Base-by-base conservation (phyloP, 2,888 invertebrate genomes). In the Tetropium fuscum region DNA sequence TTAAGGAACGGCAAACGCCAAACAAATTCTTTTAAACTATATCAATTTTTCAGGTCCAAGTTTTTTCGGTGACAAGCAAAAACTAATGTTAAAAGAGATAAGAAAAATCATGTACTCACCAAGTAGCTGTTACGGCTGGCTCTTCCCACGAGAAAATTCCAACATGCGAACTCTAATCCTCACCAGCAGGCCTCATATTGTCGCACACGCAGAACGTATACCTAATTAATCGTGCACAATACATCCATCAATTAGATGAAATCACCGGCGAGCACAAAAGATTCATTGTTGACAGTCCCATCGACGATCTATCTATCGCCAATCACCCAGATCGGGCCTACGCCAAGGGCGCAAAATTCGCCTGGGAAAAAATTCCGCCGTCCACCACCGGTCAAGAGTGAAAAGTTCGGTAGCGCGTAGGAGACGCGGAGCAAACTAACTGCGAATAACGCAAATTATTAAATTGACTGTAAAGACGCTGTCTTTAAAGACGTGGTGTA, bases 391-490 rank as follows among this genome's bases (percentile, higher is more conserved):
- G 41, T 18, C 18, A 55, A 55, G n/a, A n/a, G n/a, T n/a, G n/a
- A 54, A 54, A 60, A 51, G 49, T 25, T 40, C 15, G 43, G 60
- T 36, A 45, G 51, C 48, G 48, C 54, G 47, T 60, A 58, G 58
- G 58, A n/a, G n/a, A 54, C 55, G 60, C 16, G 34, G 51, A 18
- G 53, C 51, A 45, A 60, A 55, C 47, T 58, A 64, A 64, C 64
- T 72, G 73, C 74, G 74, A 76, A 77, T 74, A 76, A 76, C 74
- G 74, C 77, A 78, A 78, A 78, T 78, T 78, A 72, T 69, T 77
- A 77, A 78, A 78, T 78, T 78, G 77, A 74, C 69, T 68, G 73
- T 71, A 74, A 74, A 75, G 75, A 75, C 70, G 71, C 67, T 73
- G 70, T 74, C 68, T 75, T 65, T 68, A 58, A 49, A 48, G 69